Evolutionary conservation across 2,113 vertebrate genomes (phyloP).

Genomic region (Rhadina sibilatrix): DNA sequence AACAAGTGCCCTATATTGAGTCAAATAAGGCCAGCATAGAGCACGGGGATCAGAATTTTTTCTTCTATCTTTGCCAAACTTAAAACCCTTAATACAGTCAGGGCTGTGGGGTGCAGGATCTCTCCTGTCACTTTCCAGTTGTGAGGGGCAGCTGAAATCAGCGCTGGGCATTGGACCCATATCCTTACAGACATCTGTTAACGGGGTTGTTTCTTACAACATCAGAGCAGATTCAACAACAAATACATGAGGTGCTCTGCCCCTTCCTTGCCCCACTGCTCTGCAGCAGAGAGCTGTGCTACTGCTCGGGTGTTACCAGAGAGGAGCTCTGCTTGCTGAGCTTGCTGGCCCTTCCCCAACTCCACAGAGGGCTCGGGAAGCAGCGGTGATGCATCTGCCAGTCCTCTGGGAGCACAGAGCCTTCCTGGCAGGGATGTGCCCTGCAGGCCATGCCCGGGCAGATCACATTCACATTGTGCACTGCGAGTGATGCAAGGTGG

Average conservation of each 20-base stretch:
- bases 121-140: neutral
- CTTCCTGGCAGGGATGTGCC: neutral
- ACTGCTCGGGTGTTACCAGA: no score
- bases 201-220: neutral
- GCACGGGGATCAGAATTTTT: neutral
- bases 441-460: fast-evolving
- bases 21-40: neutral
- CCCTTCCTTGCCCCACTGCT: neutral
- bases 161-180: neutral
- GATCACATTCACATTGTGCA: neutral
- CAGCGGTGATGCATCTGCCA: neutral
- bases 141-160: neutral
- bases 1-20: neutral
- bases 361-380: neutral
- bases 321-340: neutral
- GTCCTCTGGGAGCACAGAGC: neutral
- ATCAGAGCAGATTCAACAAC: neutral
- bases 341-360: neutral
- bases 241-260: neutral
- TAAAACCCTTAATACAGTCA: neutral
- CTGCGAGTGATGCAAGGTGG: neutral
- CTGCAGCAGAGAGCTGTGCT: fast-evolving
- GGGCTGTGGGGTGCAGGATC: no score
- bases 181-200: neutral
- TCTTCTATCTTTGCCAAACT: neutral